Conservation (phyloP, 1,140 invertebrate species). For the Pararge aegeria region DNA sequence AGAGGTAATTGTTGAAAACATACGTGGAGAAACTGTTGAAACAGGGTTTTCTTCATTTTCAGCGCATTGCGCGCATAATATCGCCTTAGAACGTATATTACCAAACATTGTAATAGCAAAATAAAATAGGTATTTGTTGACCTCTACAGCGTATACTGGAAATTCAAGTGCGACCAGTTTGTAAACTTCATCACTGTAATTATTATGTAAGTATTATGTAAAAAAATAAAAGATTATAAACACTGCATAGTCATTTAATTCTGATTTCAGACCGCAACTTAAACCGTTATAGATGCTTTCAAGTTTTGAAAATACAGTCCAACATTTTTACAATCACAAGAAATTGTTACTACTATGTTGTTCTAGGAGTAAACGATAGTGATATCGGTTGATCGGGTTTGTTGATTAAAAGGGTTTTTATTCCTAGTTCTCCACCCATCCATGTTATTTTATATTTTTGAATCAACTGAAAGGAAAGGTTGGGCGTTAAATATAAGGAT, state of each 20-base stretch:
- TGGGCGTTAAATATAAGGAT: no score
- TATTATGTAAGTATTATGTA: background rate
- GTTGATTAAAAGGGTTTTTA: constrained; percentile 87
- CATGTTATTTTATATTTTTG: constrained; percentile 85
- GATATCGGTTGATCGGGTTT: constrained; percentile 87
- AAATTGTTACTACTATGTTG: no score
- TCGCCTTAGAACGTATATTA: constrained; percentile 35
- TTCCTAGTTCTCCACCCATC: constrained; percentile 82
- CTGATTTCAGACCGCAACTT: no score
- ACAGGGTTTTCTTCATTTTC: constrained; percentile 8
- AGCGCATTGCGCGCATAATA: constrained; percentile 27
- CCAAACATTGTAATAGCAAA: constrained; percentile 29
- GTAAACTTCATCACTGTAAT: constrained; percentile 8
- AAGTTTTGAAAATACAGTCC: no score
- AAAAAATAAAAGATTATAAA: no score
- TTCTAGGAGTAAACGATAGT: constrained; percentile 78
- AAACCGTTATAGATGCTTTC: no score
- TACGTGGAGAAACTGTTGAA: background rate
- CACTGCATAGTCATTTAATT: no score
- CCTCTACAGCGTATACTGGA: constrained; percentile 1
- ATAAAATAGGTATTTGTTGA: constrained; percentile 3
- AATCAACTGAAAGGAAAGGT: constrained; percentile 81
- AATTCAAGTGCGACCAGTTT: constrained; percentile 13
- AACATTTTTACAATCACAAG: background rate
- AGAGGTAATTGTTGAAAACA: constrained; percentile 1